Evolutionary conservation across 1,140 invertebrate species (phyloP), one percentile per base, ranked within the genome.

Genomic region (Periplaneta americana): DNA sequence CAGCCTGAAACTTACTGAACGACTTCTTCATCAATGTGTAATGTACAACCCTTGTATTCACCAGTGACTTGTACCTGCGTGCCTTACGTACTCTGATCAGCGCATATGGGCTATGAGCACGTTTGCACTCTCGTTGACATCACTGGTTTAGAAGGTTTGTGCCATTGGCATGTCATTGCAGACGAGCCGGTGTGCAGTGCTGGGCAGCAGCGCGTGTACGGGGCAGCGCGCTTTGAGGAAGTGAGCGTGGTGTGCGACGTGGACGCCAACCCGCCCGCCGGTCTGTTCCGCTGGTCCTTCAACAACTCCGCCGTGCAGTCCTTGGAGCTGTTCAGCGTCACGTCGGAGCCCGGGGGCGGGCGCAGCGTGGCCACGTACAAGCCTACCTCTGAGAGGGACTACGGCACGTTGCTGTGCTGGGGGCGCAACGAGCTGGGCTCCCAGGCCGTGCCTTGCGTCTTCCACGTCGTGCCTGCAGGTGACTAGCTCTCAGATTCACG

Each of bases 171-270:
- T n/a, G n/a, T n/a, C n/a, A n/a, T 87, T 88, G 5, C 87, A 95
- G 94, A 93, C 89, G 91, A 92, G 17, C 95, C 95, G 3, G 90
- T 94, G 22, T 96, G 95, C 85, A 90, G 91, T 28, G 88, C 90
- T 1, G 91, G 90, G 15, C 94, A 95, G 85, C 89, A 90, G 33
- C 92, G 91, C 81, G 90, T 93, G n/a, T 95, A 94, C 85, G 94
- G 95, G 22, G 94, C 95, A 1, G 96, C 94, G 0, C 90, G 94
- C 74, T 93, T 95, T 74, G 96, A 97, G 87, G 91, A 91, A 9
- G 91, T 93, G 17, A 92, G 91, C 83, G 94, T 97, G 78, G 89
- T 92, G 6, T 97, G 96, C 87, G 94, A 96, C 85, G 89, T 97
- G 57, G 94, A 96, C 83, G 94, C 95, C n/a, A 96, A 96, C 88